Conservation (phyloP, 2,113 vertebrate genomes). For the Gadus macrocephalus region DNA sequence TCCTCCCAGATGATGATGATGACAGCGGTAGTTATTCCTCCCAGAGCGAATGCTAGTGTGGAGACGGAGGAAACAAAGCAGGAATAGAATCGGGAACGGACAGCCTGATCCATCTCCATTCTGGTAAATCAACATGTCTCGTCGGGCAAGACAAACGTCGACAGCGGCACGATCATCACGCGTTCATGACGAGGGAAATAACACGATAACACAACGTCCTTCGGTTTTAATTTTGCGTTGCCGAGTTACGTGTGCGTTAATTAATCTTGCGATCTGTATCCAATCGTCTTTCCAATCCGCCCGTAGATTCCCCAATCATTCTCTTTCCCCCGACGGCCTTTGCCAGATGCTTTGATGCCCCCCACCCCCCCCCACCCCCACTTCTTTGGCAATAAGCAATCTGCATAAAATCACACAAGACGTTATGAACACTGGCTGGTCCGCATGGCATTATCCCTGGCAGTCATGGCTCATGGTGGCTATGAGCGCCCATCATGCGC, state of each 20-base stretch:
- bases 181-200: conserved; percentile 24
- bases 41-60: conserved; percentile 8
- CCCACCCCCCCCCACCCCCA: neutral
- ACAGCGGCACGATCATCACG: conserved; percentile 21
- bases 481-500: neutral
- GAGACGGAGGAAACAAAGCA: neutral
- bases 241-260: conserved; percentile 43
- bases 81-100: neutral
- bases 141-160: conserved; percentile 17
- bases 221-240: conserved; percentile 49
- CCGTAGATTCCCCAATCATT: conserved; percentile 44
- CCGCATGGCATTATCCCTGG: conserved; percentile 15
- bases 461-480: neutral
- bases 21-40: conserved; percentile 15
- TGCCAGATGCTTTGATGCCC: conserved; percentile 25
- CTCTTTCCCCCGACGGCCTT: conserved; percentile 24
- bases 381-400: conserved; percentile 11
- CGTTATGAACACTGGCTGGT: conserved; percentile 1
- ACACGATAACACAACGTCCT: conserved; percentile 2
- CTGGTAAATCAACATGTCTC: conserved; percentile 27
- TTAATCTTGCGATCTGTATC: conserved; percentile 58
- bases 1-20: conserved; percentile 25
- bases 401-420: neutral
- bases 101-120: conserved; percentile 37
- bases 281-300: conserved; percentile 44